Evolutionary conservation across 1,140 invertebrate species (phyloP).

Genomic region (Listronotus oregonensis): DNA sequence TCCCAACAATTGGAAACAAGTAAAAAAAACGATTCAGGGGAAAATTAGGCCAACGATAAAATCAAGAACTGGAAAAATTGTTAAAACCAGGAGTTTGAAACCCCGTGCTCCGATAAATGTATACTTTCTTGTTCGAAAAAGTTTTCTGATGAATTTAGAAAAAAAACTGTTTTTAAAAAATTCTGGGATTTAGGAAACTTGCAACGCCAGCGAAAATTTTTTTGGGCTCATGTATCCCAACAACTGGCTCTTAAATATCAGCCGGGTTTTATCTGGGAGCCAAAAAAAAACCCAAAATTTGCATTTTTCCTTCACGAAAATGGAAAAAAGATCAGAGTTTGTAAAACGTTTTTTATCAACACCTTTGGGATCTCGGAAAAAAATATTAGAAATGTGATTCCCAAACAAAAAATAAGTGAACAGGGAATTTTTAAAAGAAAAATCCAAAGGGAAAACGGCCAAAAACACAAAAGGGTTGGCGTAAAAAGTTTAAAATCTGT

Average conservation of each 20-base stretch:
- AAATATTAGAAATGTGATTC: not conserved
- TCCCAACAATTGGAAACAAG: not conserved
- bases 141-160: not conserved
- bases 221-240: not conserved
- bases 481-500: slow-evolving; percentile 32
- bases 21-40: not conserved
- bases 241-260: not conserved
- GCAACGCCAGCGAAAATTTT: slow-evolving; percentile 1
- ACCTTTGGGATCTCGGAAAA: not conserved
- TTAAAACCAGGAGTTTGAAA: not conserved
- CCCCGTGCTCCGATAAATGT: not conserved
- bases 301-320: not conserved
- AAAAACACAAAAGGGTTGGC: slow-evolving; percentile 35
- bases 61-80: too few species aligned
- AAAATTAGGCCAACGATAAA: not conserved
- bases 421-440: slow-evolving; percentile 10
- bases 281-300: not conserved
- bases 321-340: not conserved
- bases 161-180: not conserved
- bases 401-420: not conserved
- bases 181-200: not conserved
- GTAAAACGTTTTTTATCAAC: not conserved
- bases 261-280: not conserved
- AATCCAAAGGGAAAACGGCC: slow-evolving; percentile 39
- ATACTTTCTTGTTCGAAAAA: slow-evolving; percentile 2